Conservation (phyloP, 1,140 invertebrate species). For the Radopholus similis region DNA sequence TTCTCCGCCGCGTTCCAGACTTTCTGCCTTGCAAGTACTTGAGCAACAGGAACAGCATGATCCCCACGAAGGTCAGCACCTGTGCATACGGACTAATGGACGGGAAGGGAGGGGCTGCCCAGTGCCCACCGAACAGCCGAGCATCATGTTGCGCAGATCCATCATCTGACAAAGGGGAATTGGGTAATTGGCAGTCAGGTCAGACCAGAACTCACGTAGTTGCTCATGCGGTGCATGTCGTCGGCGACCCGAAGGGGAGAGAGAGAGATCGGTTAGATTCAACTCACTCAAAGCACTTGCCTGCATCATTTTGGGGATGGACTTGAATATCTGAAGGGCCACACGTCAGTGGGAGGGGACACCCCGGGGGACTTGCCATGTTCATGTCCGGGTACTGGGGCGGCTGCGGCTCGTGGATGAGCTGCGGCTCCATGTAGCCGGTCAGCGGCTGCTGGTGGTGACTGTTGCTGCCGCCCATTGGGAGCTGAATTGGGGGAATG, state of each 20-base stretch:
- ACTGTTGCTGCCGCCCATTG: conserved; percentile 23
- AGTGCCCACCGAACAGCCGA: conserved; percentile 8
- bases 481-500: no score
- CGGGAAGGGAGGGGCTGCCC: background rate
- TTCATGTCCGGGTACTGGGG: conserved; percentile 8
- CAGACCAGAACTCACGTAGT: conserved; percentile 2
- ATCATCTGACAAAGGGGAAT: background rate
- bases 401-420: conserved; percentile 5
- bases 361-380: background rate
- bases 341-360: no score
- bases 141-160: conserved; percentile 19
- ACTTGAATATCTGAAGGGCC: conserved; percentile 15
- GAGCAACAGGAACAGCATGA: conserved; percentile 7
- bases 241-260: background rate
- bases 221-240: conserved; percentile 20
- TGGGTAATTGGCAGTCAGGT: background rate
- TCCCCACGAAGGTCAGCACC: conserved; percentile 1
- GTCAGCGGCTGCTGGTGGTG: conserved; percentile 2
- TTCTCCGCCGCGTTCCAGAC: background rate
- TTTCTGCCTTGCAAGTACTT: conserved; percentile 11
- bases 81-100: background rate
- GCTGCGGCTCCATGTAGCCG: background rate
- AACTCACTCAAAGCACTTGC: background rate
- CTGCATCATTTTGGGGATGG: conserved; percentile 20
- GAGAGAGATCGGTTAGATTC: background rate